Percentiles rank a stretch among this genome's conserved stretches.
Evolutionary conservation across 2,888 invertebrate genomes (phyloP).

Genomic region (Macaria liturata): DNA sequence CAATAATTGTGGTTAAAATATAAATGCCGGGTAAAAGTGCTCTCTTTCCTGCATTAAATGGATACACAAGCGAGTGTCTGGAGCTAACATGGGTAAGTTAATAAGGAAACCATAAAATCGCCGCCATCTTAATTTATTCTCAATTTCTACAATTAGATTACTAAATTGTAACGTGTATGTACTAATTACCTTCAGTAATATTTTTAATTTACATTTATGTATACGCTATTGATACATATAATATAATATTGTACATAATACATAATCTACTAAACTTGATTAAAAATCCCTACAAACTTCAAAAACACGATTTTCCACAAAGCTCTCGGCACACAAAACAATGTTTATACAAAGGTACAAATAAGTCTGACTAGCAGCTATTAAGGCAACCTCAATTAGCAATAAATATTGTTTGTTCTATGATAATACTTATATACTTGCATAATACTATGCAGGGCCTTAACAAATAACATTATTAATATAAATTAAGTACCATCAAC

Average conservation of each 20-base stretch:
- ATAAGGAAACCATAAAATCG: no score
- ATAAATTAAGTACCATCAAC: no score
- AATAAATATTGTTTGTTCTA: slow-evolving; percentile 24
- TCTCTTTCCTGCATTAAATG: no score
- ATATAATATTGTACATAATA: no score
- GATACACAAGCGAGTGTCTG: no score
- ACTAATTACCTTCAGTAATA: no score
- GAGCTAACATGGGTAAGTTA: no score
- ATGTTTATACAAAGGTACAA: slow-evolving; percentile 25
- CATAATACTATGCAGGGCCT: slow-evolving; percentile 10
- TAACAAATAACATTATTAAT: slow-evolving; percentile 8
- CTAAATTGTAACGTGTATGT: slow-evolving; percentile 2
- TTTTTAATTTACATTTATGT: no score
- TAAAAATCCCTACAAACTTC: background rate
- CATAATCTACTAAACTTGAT: no score
- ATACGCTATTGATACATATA: no score
- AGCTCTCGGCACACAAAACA: slow-evolving; percentile 21
- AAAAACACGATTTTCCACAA: slow-evolving; percentile 10
- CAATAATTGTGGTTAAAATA: no score
- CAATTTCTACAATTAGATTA: slow-evolving; percentile 5
- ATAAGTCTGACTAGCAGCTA: slow-evolving; percentile 60
- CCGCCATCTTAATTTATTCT: slow-evolving; percentile 1
- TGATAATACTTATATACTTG: slow-evolving; percentile 28
- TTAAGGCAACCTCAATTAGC: slow-evolving; percentile 58
- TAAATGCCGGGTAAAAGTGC: no score